Conservation (phyloP, 2,888 invertebrate species). For the Oxycera nigricornis region DNA sequence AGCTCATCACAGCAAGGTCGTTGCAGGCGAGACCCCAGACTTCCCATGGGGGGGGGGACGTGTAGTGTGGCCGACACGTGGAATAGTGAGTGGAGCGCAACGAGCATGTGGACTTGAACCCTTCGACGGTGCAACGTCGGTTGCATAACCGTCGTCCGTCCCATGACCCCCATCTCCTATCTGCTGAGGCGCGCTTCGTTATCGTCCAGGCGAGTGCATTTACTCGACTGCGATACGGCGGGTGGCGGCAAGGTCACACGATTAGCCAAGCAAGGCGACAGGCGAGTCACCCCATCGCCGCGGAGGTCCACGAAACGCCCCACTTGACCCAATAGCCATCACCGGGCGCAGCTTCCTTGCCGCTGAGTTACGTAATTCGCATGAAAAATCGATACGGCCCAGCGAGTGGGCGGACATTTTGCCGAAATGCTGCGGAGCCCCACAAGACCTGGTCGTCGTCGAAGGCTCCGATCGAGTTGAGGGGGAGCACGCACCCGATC, state of each 20-base stretch:
- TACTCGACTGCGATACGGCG: neutral
- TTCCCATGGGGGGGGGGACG: no score
- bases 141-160: slow-evolving; percentile 11
- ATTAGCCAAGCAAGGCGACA: slow-evolving; percentile 1
- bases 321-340: neutral
- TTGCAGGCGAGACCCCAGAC: no score
- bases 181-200: neutral
- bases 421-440: neutral
- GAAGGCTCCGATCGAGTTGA: neutral
- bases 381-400: slow-evolving; percentile 17
- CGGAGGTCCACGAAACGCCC: slow-evolving; percentile 19
- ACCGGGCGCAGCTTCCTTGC: neutral
- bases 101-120: no score
- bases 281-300: neutral
- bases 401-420: neutral
- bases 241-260: slow-evolving; percentile 17
- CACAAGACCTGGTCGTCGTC: neutral
- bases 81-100: no score
- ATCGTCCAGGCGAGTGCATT: slow-evolving; percentile 6
- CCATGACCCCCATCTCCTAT: slow-evolving; percentile 19
- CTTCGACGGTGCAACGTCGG: no score
- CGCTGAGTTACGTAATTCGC: neutral
- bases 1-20: no score
- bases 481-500: neutral
- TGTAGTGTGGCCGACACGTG: no score